Evolutionary conservation across 2,888 invertebrate genomes (phyloP).

Genomic region (Drosophila flavopinicola): DNA sequence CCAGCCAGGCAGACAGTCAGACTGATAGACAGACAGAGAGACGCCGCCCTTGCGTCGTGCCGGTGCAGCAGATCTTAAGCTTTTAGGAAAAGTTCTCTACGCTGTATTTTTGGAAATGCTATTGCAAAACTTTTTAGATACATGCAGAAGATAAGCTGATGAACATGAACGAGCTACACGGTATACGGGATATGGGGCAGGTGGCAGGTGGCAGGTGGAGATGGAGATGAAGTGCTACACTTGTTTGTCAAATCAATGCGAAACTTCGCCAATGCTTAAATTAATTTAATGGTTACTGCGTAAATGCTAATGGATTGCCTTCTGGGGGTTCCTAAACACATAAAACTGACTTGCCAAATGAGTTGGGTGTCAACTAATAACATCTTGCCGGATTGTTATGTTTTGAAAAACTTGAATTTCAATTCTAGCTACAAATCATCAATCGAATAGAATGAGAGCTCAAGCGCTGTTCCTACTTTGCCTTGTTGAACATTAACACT

Average conservation of each 20-base stretch:
- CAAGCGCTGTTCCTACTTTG: no score
- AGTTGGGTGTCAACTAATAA: conserved; percentile 4
- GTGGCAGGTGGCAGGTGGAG: neutral
- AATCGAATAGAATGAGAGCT: no score
- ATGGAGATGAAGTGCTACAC: conserved; percentile 40
- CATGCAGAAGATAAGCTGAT: conserved; percentile 66
- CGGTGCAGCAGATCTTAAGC: conserved; percentile 57
- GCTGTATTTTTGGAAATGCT: conserved; percentile 59
- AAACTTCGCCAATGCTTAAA: conserved; percentile 32
- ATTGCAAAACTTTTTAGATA: conserved; percentile 75
- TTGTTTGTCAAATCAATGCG: conserved; percentile 57
- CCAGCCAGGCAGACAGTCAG: conserved; percentile 8
- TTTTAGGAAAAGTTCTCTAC: conserved; percentile 55
- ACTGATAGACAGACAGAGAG: conserved; percentile 42
- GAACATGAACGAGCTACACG: conserved; percentile 18
- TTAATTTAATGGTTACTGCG: conserved; percentile 27
- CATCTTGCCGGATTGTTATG: conserved; percentile 1
- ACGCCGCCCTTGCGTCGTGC: conserved; percentile 41
- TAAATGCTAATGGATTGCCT: conserved; percentile 31
- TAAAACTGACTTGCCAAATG: conserved; percentile 8
- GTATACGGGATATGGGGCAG: no score
- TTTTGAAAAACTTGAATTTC: conserved; percentile 1
- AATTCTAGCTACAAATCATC: no score
- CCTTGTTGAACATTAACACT: no score
- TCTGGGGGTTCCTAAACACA: neutral